phyloP scores from a whole-genome alignment of 1,140 invertebrate species.

The Eriosoma lanigerum region DNA sequence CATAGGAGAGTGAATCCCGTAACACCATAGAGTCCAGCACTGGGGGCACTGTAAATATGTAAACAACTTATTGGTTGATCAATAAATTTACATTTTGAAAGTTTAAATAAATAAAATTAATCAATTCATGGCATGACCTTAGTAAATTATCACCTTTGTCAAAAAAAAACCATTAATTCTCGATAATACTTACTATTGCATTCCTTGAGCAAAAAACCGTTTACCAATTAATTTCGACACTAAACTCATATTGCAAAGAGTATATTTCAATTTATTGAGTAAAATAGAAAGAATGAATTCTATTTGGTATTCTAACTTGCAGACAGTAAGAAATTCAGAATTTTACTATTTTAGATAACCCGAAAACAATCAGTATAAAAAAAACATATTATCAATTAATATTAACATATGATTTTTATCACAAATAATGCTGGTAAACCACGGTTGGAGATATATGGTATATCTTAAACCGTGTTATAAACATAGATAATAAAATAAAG shows the following conservation, averaged over 20 bases:
- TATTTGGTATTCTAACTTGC: too few relatives aligned
- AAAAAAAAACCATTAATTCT: not conserved
- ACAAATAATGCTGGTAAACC: not conserved
- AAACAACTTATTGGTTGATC: not conserved
- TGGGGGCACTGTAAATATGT: constrained; percentile 62
- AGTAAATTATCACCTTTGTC: not conserved
- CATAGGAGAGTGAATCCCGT: constrained; percentile 62
- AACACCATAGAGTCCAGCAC: constrained; percentile 65
- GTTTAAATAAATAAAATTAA: not conserved
- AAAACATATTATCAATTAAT: not conserved
- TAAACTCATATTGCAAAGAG: constrained; percentile 8
- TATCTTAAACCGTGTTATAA: too few relatives aligned
- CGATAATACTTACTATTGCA: constrained; percentile 37
- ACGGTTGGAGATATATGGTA: too few relatives aligned
- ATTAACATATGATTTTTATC: constrained; percentile 2
- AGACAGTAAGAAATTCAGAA: too few relatives aligned
- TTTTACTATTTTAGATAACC: too few relatives aligned
- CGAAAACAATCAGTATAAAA: not conserved
- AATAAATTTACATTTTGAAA: not conserved
- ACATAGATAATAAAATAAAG: too few relatives aligned
- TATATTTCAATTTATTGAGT: not conserved
- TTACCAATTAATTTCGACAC: constrained; percentile 45
- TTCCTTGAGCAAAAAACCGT: not conserved
- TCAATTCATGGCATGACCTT: not conserved
- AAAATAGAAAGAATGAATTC: too few relatives aligned